phyloP scores from a whole-genome alignment of 2,113 vertebrate species.

The Phalacrocorax pelagicus region DNA sequence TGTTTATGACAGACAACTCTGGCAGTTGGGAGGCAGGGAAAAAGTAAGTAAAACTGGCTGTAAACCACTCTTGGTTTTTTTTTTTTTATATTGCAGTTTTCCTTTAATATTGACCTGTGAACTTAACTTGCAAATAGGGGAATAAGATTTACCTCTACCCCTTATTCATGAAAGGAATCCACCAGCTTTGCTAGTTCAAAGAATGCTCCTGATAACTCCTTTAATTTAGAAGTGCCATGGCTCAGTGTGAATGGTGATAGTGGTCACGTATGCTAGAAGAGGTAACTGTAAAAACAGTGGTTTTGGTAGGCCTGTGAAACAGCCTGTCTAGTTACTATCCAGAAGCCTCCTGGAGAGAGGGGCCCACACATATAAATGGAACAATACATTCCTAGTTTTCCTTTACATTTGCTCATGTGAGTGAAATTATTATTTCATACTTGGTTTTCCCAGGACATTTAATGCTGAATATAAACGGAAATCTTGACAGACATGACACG shows the following conservation, averaged over 20 bases:
- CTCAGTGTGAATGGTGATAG: not conserved
- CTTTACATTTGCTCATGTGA: not conserved
- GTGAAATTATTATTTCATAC: not conserved
- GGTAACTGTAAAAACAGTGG: not conserved
- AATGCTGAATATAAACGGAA: not conserved
- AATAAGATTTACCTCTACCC: not conserved
- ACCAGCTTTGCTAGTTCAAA: not conserved
- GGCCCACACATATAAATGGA: not conserved
- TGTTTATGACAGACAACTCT: not conserved
- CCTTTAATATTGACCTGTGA: not conserved
- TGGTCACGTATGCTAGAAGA: not conserved
- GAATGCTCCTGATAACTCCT: not conserved
- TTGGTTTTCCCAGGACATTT: not conserved
- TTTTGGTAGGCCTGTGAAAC: not conserved
- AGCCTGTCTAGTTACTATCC: not conserved
- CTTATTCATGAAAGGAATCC: not conserved
- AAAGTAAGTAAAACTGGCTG: not conserved
- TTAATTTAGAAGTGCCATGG: not conserved
- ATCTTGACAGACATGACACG: accelerated
- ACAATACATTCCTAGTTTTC: not conserved
- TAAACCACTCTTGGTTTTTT: not conserved
- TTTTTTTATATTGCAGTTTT: not conserved
- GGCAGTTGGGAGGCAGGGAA: not conserved
- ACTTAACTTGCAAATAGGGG: not conserved
- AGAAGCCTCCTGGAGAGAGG: not conserved